These are phyloP conservation scores for Orthosia incerta DNA, from an alignment of 2,888 invertebrate species.

Conservation along the genomic window DNA sequence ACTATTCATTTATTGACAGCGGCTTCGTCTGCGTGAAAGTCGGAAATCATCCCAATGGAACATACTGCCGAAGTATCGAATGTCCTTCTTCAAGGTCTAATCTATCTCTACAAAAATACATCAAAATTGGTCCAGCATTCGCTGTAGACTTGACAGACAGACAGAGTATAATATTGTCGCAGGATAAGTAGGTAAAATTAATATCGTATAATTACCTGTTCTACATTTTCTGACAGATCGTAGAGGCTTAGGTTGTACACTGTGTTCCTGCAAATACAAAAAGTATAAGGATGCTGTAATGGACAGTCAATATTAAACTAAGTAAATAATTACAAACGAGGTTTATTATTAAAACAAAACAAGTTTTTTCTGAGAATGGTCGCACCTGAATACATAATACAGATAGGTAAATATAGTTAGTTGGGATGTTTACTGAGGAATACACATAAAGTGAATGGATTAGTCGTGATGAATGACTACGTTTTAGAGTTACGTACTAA, in stretches of 20 bases:
- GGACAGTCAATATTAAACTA: not conserved
- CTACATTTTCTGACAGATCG: conserved; percentile 94
- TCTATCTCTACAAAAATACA: no score
- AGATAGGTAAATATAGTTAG: not conserved
- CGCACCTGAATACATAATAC: conserved; percentile 46
- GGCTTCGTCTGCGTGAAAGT: no score
- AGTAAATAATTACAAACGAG: conserved; percentile 1
- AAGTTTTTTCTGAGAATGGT: conserved; percentile 42
- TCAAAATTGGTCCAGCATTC: no score
- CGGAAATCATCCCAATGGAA: no score
- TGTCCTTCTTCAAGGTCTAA: no score
- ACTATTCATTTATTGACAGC: no score
- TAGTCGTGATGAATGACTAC: conserved; percentile 17
- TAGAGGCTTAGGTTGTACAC: conserved; percentile 97
- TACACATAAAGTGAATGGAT: conserved; percentile 14
- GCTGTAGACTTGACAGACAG: not conserved
- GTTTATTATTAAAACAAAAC: conserved; percentile 9
- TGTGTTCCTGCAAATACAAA: conserved; percentile 93
- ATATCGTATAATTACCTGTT: conserved; percentile 90
- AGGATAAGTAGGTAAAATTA: not conserved
- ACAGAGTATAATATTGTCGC: not conserved
- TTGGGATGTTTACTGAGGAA: no score
- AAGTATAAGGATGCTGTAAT: conserved; percentile 17
- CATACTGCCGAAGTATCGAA: no score
- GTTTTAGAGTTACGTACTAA: conserved; percentile 2